Conservation (phyloP, 2,797 vertebrate genomes). For the Siniperca undulata region DNA sequence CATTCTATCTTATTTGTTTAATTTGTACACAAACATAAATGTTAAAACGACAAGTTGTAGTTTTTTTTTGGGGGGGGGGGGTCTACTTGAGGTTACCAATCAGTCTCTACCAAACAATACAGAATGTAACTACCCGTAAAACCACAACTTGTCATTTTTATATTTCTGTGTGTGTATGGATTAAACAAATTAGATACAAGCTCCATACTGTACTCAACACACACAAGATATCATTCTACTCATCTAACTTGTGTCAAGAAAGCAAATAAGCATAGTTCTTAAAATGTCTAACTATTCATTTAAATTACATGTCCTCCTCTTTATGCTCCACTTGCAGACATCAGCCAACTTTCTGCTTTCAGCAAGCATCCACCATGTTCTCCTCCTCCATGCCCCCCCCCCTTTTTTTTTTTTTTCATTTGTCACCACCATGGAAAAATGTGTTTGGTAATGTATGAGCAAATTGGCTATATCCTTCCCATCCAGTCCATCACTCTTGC, state of each 20-base stretch:
- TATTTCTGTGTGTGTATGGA: background rate
- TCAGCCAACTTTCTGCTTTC: conserved; percentile 22
- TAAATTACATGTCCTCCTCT: conserved; percentile 10
- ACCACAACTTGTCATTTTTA: background rate
- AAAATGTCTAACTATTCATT: background rate
- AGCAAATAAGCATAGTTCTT: background rate
- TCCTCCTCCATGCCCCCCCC: background rate
- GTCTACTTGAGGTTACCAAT: too few species aligned
- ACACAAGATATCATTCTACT: background rate
- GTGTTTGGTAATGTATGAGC: conserved; percentile 63
- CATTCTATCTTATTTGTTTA: background rate
- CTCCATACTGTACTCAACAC: background rate
- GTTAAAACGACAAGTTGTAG: background rate
- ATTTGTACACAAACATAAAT: background rate
- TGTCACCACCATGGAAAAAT: conserved; percentile 47
- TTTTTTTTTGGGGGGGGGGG: too few species aligned
- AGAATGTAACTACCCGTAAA: background rate
- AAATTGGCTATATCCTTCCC: conserved; percentile 66
- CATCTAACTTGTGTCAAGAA: background rate
- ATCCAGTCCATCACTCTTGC: conserved; percentile 60
- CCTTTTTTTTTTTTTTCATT: background rate
- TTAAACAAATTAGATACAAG: background rate
- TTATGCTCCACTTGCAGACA: background rate
- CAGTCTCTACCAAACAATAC: background rate
- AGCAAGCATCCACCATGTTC: conserved; percentile 8